These are phyloP conservation scores for Aurelia aurita DNA, from an alignment of 30 jellyfish, hydroid and myxozoan genomes.

Conservation along the genomic window DNA sequence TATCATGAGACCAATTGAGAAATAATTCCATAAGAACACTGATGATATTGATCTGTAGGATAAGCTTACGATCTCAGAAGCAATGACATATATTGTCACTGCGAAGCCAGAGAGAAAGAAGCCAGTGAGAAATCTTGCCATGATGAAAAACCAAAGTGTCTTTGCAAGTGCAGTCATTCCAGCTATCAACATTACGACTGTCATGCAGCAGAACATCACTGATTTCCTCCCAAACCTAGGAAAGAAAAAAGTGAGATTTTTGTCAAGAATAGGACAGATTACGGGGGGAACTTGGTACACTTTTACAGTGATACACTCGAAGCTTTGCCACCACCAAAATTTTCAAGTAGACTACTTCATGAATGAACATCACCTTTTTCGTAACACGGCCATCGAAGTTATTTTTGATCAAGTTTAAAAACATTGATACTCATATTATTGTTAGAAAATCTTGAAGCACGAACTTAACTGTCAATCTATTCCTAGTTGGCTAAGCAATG, in stretches of 20 bases:
- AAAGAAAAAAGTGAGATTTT: background rate
- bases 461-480: too few species aligned
- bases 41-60: conserved; percentile 30
- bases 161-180: conserved; percentile 62
- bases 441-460: too few species aligned
- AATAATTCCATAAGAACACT: conserved; percentile 63
- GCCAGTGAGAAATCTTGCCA: conserved; percentile 67
- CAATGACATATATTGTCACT: conserved; percentile 58
- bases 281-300: too few species aligned
- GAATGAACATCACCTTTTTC: too few species aligned
- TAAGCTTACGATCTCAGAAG: conserved; percentile 57
- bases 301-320: too few species aligned
- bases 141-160: conserved; percentile 63
- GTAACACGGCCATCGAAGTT: too few species aligned
- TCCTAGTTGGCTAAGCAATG: too few species aligned
- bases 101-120: conserved; percentile 70
- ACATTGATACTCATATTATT: too few species aligned
- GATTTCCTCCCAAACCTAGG: conserved; percentile 70
- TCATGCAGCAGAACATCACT: conserved; percentile 70
- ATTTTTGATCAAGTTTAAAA: too few species aligned
- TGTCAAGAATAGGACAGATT: too few species aligned
- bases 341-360: too few species aligned
- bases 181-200: conserved; percentile 56
- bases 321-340: too few species aligned
- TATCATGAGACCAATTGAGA: conserved; percentile 61